Conservation (phyloP, 2,888 invertebrate genomes). For the Epsilonema sp. region DNA sequence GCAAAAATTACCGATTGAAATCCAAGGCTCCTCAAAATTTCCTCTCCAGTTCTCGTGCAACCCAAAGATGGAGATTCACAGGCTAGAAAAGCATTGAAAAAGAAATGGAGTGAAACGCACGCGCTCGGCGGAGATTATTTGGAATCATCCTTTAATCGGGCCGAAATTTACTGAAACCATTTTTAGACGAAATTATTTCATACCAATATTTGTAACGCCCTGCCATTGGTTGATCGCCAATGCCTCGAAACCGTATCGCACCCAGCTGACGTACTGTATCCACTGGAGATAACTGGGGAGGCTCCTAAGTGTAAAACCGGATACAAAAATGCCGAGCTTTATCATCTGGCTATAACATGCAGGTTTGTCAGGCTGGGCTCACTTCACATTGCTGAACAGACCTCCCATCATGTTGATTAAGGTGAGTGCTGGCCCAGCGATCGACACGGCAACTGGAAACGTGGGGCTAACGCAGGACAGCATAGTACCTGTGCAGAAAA, state of each 20-base stretch:
- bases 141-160: too few species aligned
- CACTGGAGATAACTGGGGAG: slow-evolving; percentile 8
- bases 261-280: slow-evolving; percentile 9
- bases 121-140: too few species aligned
- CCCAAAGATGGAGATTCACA: too few species aligned
- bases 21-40: slow-evolving; percentile 14
- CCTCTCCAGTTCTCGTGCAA: slow-evolving; percentile 14
- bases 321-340: background rate
- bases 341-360: too few species aligned
- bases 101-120: too few species aligned
- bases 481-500: slow-evolving; percentile 8
- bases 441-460: slow-evolving; percentile 4
- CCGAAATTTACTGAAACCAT: background rate
- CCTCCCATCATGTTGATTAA: slow-evolving; percentile 25
- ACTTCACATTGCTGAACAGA: slow-evolving; percentile 10
- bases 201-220: slow-evolving; percentile 12
- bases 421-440: slow-evolving; percentile 22
- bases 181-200: too few species aligned
- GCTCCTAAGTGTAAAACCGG: slow-evolving; percentile 1
- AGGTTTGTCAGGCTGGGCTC: too few species aligned
- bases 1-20: too few species aligned
- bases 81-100: too few species aligned
- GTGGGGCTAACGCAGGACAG: slow-evolving; percentile 1
- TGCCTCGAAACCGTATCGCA: slow-evolving; percentile 17
- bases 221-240: slow-evolving; percentile 19